Base-by-base conservation (phyloP, 2,888 invertebrate species). In the Boloria euphrosyne region DNA sequence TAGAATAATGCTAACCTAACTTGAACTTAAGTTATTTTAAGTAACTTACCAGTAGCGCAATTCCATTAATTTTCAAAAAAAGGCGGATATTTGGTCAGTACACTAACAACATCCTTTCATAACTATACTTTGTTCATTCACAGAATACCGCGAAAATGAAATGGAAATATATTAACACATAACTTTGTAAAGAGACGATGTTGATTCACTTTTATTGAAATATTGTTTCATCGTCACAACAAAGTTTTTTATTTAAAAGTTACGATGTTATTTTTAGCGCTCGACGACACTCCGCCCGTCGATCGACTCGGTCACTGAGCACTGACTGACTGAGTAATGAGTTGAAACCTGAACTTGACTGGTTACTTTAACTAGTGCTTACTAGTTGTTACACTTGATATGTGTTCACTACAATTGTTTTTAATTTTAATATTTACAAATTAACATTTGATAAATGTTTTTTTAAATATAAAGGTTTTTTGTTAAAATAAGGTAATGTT, bases 61-160 rank as follows among this genome's bases (percentile, higher is more conserved):
- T 88, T 84, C 90, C 90, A 90, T 90, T 80, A 84, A 91, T 84
- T 79, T 82, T 75, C 80, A 82, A 83, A 85, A 79, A 73, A 72
- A 66, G 62, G 72, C 70, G 55, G 67, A 70, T 69, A 71, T 75
- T 71, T 73, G 62, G 63, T 61, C 63, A 71, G 67, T 66, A 69
- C 66, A 66, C 82, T 80, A 78, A 77, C 73, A 90, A 89, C 89
- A 90, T 90, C 87, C 89, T 89, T 80, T 81, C 80, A 85, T 81
- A 80, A 76, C 78, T 77, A 84, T 85, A 85, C 81, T 82, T 70
- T 64, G 79, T 80, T 77, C 82, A 81, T 80, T 76, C 85, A 86
- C 83, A 82, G 73, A 79, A 79, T 84, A 84, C 84, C 84, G 85
- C 84, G 82, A 88, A 86, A 74, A 76, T 80, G 31, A 47, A 58